phyloP scores from a whole-genome alignment of 2,888 invertebrate species.

The Drosophila longiperda region DNA sequence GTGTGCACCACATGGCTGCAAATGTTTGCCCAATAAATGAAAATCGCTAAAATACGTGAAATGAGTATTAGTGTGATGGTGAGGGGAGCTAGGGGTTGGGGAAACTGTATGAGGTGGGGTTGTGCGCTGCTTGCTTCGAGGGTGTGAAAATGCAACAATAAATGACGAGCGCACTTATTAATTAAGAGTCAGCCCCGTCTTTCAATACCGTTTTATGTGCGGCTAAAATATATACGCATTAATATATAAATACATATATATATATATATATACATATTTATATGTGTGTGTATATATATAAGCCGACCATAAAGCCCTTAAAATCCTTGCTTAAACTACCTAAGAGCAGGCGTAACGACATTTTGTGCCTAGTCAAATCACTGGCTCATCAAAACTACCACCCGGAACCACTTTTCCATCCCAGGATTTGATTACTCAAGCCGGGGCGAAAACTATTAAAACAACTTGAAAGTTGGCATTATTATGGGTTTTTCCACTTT shows the following conservation, averaged over 20 bases:
- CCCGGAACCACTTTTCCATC: background rate
- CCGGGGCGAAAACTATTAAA: slow-evolving; percentile 64
- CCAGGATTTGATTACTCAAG: slow-evolving; percentile 32
- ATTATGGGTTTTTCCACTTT: slow-evolving; percentile 57
- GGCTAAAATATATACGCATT: slow-evolving; percentile 45
- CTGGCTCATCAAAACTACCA: slow-evolving; percentile 62
- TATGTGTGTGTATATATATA: background rate
- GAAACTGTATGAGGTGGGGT: background rate
- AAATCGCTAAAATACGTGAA: slow-evolving; percentile 62
- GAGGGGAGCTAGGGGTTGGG: background rate
- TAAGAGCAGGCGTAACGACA: slow-evolving; percentile 18
- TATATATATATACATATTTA: background rate
- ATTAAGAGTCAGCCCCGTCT: slow-evolving; percentile 65
- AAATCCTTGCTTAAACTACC: slow-evolving; percentile 22
- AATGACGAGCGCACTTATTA: slow-evolving; percentile 66
- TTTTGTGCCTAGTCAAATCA: slow-evolving; percentile 38
- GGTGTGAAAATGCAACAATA: slow-evolving; percentile 68
- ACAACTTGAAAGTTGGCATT: slow-evolving; percentile 69
- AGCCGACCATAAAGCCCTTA: slow-evolving; percentile 30
- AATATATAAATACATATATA: slow-evolving; percentile 10
- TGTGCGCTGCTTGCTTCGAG: slow-evolving; percentile 1
- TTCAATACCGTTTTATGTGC: slow-evolving; percentile 68
- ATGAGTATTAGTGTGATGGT: background rate
- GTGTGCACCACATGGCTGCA: slow-evolving; percentile 62
- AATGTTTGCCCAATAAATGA: slow-evolving; percentile 71